These are phyloP conservation scores for Ypsolopha scabrella DNA, from an alignment of 2,888 invertebrate species.

Conservation along the genomic window DNA sequence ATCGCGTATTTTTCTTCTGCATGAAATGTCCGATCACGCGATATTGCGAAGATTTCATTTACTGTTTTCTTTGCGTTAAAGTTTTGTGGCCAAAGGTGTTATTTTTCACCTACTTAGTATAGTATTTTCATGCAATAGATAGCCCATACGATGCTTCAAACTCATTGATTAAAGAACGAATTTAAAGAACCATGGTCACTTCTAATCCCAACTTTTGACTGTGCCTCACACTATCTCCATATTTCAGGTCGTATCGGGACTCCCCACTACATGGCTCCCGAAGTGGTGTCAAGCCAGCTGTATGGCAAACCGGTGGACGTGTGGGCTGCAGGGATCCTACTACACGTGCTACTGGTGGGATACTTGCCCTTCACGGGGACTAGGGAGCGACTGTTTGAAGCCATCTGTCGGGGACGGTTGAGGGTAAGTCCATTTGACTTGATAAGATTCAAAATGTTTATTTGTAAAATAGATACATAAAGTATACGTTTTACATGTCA, in stretches of 20 bases:
- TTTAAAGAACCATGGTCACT: neutral
- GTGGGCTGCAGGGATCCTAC: slow-evolving; percentile 96
- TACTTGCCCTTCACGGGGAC: slow-evolving; percentile 96
- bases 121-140: too few relatives aligned
- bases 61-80: too few relatives aligned
- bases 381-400: slow-evolving; percentile 91
- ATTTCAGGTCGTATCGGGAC: slow-evolving; percentile 90
- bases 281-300: slow-evolving; percentile 91
- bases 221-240: slow-evolving; percentile 12
- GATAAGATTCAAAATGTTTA: too few relatives aligned
- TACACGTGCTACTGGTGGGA: slow-evolving; percentile 94
- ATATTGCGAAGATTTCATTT: too few relatives aligned
- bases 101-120: too few relatives aligned
- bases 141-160: neutral
- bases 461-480: too few relatives aligned
- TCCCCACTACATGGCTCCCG: slow-evolving; percentile 98
- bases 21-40: too few relatives aligned
- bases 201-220: neutral
- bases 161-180: neutral
- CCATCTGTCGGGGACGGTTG: slow-evolving; percentile 87
- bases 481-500: too few relatives aligned
- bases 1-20: too few relatives aligned
- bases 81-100: too few relatives aligned
- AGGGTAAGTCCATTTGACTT: slow-evolving; percentile 65
- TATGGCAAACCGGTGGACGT: slow-evolving; percentile 97